Evolutionary conservation across 2,888 invertebrate species (phyloP).

Genomic region (Diadegma fenestrale): DNA sequence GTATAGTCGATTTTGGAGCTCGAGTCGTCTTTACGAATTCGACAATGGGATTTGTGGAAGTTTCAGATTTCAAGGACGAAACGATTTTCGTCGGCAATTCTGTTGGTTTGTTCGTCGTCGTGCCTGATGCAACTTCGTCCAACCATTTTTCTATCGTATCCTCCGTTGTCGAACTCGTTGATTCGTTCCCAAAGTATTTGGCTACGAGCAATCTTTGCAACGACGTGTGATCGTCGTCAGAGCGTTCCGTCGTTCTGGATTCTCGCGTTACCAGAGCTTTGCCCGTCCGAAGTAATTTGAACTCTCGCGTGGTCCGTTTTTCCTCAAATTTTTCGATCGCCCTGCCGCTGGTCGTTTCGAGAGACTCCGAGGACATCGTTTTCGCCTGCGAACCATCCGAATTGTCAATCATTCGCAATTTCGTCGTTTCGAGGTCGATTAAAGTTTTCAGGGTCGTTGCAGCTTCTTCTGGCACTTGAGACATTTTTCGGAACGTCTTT

Average conservation of each 20-base stretch:
- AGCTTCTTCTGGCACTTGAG: constrained; percentile 2
- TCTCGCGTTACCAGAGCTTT: neutral
- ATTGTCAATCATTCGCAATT: neutral
- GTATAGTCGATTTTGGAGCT: neutral
- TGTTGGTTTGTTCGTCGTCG: neutral
- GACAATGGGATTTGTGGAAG: neutral
- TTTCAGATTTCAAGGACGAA: constrained; percentile 14
- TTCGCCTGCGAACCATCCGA: neutral
- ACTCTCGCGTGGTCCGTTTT: neutral
- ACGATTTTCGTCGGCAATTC: constrained; percentile 8
- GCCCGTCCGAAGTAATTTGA: neutral
- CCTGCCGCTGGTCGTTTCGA: neutral
- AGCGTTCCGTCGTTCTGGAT: constrained; percentile 19
- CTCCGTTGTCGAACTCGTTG: constrained; percentile 25
- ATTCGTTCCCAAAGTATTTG: constrained; percentile 55
- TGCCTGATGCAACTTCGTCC: constrained; percentile 18
- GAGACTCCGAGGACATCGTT: constrained; percentile 2
- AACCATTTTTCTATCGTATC: constrained; percentile 39
- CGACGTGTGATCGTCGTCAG: constrained; percentile 38
- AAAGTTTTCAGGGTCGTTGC: constrained; percentile 20
- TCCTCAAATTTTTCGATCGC: neutral
- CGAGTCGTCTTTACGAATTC: constrained; percentile 3
- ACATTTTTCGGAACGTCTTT: constrained; percentile 4
- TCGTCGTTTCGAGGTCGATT: constrained; percentile 6
- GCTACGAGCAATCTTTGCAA: constrained; percentile 55